phyloP scores from a whole-genome alignment of 2,113 vertebrate species.

The Nycticorax nycticorax region DNA sequence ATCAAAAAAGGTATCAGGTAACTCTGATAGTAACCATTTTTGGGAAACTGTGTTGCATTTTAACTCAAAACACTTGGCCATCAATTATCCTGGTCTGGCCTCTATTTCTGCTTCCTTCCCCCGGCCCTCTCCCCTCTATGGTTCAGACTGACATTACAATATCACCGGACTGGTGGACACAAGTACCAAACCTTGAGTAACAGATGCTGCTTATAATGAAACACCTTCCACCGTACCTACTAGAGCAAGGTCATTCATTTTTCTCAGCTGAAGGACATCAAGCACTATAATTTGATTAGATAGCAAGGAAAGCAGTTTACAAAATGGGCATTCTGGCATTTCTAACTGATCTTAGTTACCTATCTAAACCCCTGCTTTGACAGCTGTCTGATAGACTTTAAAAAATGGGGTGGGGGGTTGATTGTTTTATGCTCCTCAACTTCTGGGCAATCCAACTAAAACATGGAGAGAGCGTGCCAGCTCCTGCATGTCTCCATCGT shows the following conservation, averaged over 20 bases:
- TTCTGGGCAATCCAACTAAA: background rate
- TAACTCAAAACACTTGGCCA: background rate
- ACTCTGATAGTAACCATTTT: background rate
- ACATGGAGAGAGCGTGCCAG: background rate
- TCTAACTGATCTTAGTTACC: background rate
- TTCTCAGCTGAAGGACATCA: background rate
- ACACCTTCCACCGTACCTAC: background rate
- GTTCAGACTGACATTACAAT: background rate
- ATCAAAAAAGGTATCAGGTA: background rate
- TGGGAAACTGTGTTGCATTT: background rate
- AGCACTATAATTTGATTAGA: background rate
- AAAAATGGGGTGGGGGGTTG: accelerated
- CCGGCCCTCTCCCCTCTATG: background rate
- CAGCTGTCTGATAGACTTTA: background rate
- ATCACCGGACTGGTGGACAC: background rate
- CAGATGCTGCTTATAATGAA: background rate
- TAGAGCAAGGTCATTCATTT: background rate
- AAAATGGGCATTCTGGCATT: background rate
- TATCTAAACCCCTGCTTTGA: background rate
- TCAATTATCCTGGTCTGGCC: background rate
- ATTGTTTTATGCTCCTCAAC: background rate
- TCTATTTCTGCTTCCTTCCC: background rate
- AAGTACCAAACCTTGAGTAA: background rate
- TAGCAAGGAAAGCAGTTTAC: background rate
- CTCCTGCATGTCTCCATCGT: background rate